A percentile compares a stretch with the other conserved stretches of the same genome.
Conservation (phyloP, 2,888 invertebrate genomes). For the Thera britannica region DNA sequence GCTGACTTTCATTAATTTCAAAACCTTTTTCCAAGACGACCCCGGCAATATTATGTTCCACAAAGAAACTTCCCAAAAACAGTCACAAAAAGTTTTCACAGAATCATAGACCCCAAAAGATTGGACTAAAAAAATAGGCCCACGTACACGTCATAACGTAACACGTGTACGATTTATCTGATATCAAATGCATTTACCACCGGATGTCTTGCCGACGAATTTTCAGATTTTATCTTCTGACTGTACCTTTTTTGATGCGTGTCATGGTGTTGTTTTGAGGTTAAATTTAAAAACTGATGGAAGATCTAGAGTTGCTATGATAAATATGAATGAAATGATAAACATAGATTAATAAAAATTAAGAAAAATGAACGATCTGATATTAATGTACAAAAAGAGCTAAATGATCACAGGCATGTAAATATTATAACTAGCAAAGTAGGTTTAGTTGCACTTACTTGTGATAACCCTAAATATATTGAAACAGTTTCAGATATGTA, state of each 20-base stretch:
- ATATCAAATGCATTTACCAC: conserved; percentile 63
- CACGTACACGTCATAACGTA: conserved; percentile 70
- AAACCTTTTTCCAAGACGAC: conserved; percentile 10
- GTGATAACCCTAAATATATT: conserved; percentile 99
- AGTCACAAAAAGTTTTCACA: conserved; percentile 37
- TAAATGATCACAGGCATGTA: background rate
- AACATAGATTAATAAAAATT: no score
- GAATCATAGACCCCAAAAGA: conserved; percentile 41
- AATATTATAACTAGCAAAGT: background rate
- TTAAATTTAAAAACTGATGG: background rate
- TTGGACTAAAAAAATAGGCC: conserved; percentile 46
- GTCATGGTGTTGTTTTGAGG: conserved; percentile 20
- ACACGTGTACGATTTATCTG: conserved; percentile 74
- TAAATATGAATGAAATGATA: no score
- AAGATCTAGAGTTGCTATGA: no score
- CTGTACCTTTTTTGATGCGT: conserved; percentile 41
- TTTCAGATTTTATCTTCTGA: conserved; percentile 54
- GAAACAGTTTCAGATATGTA: conserved; percentile 99
- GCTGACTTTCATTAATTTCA: background rate
- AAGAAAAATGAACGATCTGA: background rate
- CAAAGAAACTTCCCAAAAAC: conserved; percentile 26
- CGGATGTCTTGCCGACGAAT: conserved; percentile 78
- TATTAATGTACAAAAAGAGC: background rate
- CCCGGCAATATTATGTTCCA: conserved; percentile 14
- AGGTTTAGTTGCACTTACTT: conserved; percentile 87